phyloP scores from a whole-genome alignment of 2,888 invertebrate species.

The Trachelus tabidus region DNA sequence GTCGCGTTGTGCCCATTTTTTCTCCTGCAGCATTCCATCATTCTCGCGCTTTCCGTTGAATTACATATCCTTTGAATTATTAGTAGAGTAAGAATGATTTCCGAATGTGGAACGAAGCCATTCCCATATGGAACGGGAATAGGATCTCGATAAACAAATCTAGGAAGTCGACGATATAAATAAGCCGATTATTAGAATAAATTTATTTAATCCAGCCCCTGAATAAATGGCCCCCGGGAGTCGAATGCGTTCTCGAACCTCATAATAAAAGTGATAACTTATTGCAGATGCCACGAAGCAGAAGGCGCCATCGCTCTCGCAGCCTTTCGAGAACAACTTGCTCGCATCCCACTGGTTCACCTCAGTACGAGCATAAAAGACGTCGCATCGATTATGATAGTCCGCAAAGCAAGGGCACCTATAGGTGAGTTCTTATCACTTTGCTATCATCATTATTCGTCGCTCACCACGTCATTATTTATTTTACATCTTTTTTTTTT shows the following conservation, averaged over 20 bases:
- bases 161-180: too few species aligned
- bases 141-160: too few species aligned
- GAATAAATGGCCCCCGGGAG: too few species aligned
- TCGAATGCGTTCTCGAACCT: too few species aligned
- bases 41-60: background rate
- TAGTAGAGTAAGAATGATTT: background rate
- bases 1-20: too few species aligned
- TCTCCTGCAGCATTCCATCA: background rate
- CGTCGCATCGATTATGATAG: constrained; percentile 77
- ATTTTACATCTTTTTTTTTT: too few species aligned
- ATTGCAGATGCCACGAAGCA: constrained; percentile 83
- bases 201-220: too few species aligned
- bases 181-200: too few species aligned
- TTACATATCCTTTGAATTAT: constrained; percentile 2
- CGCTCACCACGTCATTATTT: too few species aligned
- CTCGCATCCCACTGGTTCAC: constrained; percentile 64
- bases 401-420: constrained; percentile 69
- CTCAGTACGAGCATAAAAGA: constrained; percentile 75
- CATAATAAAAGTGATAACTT: constrained; percentile 11
- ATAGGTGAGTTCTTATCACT: constrained; percentile 70
- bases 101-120: too few species aligned
- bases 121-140: too few species aligned
- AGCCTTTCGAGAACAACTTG: constrained; percentile 70
- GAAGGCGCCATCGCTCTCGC: constrained; percentile 81
- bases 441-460: too few species aligned